Evolutionary conservation across 2,113 vertebrate genomes (phyloP).

Genomic region (Acrocephalus arundinaceus): DNA sequence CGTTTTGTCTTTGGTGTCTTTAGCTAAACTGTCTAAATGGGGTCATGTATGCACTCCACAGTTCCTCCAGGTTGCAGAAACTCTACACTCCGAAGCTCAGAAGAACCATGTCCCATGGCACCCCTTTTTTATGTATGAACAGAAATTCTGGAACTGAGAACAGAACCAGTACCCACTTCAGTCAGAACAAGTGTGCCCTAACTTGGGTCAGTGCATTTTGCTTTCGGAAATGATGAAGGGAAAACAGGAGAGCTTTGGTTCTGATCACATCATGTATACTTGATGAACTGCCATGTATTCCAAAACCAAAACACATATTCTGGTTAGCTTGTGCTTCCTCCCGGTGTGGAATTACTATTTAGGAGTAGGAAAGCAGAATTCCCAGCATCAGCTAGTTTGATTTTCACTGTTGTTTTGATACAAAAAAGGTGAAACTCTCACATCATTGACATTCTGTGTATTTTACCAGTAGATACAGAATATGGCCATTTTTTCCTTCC

Average conservation of each 20-base stretch:
- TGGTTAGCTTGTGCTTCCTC: neutral
- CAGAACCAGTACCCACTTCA: neutral
- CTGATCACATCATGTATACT: fast-evolving
- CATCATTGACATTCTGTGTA: neutral
- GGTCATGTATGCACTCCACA: neutral
- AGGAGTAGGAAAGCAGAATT: neutral
- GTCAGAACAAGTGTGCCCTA: neutral
- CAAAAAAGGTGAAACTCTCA: neutral
- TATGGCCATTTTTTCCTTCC: neutral
- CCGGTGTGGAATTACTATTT: neutral
- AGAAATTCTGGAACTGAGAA: neutral
- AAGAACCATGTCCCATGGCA: neutral
- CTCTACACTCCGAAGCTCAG: neutral
- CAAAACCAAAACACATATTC: neutral
- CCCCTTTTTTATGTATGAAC: neutral
- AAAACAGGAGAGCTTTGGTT: neutral
- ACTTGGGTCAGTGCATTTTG: neutral
- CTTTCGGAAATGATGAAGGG: neutral
- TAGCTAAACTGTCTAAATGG: neutral
- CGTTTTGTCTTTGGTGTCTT: neutral
- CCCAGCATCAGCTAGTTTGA: neutral
- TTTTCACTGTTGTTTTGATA: neutral
- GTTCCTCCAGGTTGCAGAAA: neutral
- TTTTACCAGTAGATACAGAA: neutral
- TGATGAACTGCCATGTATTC: neutral